These are phyloP conservation scores for Podiceps cristatus DNA, from an alignment of 2,113 vertebrate species.

Conservation along the genomic window DNA sequence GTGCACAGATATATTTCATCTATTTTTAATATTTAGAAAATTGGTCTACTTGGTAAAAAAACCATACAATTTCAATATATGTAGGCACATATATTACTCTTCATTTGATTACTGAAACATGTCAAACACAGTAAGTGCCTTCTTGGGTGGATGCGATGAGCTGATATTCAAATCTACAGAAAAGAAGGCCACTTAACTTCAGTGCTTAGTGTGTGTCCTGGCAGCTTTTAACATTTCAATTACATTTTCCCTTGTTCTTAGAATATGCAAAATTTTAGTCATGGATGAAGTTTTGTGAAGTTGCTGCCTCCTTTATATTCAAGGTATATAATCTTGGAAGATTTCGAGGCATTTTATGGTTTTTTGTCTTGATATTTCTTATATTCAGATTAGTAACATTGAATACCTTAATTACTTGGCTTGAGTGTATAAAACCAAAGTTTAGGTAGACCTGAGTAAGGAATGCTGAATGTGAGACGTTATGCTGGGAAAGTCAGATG, in stretches of 20 bases:
- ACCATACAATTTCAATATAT: background rate
- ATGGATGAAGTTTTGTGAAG: background rate
- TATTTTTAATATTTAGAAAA: background rate
- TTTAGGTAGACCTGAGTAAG: background rate
- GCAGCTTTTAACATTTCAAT: background rate
- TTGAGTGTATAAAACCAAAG: background rate
- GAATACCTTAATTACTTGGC: background rate
- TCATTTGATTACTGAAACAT: background rate
- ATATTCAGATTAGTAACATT: background rate
- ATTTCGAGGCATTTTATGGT: background rate
- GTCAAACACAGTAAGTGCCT: background rate
- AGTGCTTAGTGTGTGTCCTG: background rate
- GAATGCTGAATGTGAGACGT: accelerated
- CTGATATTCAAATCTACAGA: background rate
- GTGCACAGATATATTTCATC: background rate
- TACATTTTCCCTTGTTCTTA: background rate
- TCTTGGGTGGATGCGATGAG: background rate
- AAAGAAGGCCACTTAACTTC: background rate
- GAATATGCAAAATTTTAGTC: background rate
- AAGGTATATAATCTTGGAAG: background rate
- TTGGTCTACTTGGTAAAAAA: background rate
- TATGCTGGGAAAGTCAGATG: background rate
- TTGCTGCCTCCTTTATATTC: background rate
- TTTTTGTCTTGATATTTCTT: background rate
- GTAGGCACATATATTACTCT: background rate